Conservation (phyloP, 2,113 vertebrate species). For the Prochilodus magdalenae region DNA sequence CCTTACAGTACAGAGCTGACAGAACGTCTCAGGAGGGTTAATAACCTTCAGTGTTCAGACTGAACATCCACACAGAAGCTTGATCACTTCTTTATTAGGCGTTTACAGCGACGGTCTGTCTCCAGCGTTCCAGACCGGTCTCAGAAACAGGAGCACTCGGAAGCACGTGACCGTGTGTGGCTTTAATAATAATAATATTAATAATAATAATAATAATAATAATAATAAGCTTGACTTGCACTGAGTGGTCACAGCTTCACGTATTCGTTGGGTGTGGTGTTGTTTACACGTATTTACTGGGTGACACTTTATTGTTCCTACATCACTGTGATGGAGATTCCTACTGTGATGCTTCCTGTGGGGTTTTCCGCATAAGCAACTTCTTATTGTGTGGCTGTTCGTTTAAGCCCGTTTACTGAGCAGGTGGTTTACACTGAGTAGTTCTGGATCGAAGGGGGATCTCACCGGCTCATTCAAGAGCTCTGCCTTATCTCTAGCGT, state of each 20-base stretch:
- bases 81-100: too few relatives aligned
- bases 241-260: neutral
- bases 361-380: neutral
- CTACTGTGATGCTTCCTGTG: neutral
- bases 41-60: neutral
- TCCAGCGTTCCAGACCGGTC: neutral
- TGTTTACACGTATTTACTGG: conserved; percentile 20
- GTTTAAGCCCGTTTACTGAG: neutral
- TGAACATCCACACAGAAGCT: neutral
- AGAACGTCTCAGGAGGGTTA: too few relatives aligned
- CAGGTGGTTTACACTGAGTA: neutral
- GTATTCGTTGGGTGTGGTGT: conserved; percentile 11
- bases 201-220: neutral
- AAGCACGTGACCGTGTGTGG: too few relatives aligned
- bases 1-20: too few relatives aligned
- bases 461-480: too few relatives aligned
- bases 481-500: too few relatives aligned
- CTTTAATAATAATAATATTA: neutral
- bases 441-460: neutral
- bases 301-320: neutral
- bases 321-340: neutral
- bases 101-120: neutral
- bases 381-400: neutral
- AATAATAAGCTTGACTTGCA: neutral
- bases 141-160: too few relatives aligned